Percentiles rank a stretch among this genome's conserved stretches.
Evolutionary conservation across 2,797 vertebrate genomes (phyloP).

Genomic region (Danio jaintianensis): DNA sequence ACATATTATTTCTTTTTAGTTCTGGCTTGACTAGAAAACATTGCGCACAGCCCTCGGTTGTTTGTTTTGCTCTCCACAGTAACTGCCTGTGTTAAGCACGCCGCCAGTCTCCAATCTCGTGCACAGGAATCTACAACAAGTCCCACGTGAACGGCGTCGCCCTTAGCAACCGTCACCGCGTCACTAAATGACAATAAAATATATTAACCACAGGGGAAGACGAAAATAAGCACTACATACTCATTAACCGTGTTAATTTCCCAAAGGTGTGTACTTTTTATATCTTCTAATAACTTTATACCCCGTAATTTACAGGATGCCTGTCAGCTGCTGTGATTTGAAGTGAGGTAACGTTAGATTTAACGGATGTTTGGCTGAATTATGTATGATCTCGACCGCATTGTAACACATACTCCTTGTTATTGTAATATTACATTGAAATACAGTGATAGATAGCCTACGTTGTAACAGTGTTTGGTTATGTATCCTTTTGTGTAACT

Average conservation of each 20-base stretch:
- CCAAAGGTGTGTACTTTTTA: background rate
- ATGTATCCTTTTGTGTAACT: background rate
- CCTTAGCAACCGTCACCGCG: slow-evolving; percentile 72
- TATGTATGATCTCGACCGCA: background rate
- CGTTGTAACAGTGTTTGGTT: background rate
- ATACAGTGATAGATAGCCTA: background rate
- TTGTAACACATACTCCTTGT: background rate
- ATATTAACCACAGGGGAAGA: slow-evolving; percentile 60
- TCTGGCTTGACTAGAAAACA: background rate
- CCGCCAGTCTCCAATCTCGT: background rate
- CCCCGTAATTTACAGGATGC: background rate
- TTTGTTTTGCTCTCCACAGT: slow-evolving; percentile 30
- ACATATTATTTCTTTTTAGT: background rate
- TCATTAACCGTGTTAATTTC: background rate
- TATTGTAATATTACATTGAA: background rate
- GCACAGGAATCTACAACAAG: slow-evolving; percentile 31
- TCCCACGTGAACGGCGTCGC: slow-evolving; percentile 31
- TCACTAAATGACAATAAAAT: slow-evolving; percentile 36
- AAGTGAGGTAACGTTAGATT: background rate
- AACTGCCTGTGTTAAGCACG: background rate
- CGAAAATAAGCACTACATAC: slow-evolving; percentile 9
- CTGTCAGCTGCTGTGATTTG: background rate
- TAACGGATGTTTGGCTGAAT: background rate
- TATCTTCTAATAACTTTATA: background rate
- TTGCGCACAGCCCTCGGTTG: background rate